Evolutionary conservation across 1,140 invertebrate species (phyloP).

Genomic region (Lineus longissimus): DNA sequence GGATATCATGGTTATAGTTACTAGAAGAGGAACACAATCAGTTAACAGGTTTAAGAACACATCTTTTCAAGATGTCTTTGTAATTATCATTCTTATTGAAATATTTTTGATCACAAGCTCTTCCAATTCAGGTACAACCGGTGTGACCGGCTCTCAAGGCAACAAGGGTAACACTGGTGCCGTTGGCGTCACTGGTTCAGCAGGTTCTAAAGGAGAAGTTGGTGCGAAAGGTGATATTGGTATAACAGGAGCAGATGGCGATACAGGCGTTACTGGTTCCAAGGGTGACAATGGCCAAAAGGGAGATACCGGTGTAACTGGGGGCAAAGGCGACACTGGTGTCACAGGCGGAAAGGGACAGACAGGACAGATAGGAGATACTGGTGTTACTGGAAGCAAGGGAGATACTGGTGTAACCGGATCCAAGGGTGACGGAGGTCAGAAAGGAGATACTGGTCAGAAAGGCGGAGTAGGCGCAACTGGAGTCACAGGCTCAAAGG

Average conservation of each 20-base stretch:
- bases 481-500: not conserved
- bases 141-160: too few species aligned
- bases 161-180: too few species aligned
- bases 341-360: not conserved
- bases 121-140: too few species aligned
- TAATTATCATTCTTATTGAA: too few species aligned
- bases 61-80: too few species aligned
- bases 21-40: too few species aligned
- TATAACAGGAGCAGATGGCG: not conserved
- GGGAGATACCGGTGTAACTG: not conserved
- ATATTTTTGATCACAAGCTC: too few species aligned
- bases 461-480: not conserved
- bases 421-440: not conserved
- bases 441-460: not conserved
- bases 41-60: too few species aligned
- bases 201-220: not conserved
- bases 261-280: not conserved
- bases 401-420: slow-evolving; percentile 9
- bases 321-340: slow-evolving; percentile 5
- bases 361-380: not conserved
- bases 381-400: not conserved
- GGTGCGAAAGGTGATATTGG: not conserved
- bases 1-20: too few species aligned
- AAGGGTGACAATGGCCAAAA: not conserved
- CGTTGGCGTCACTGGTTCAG: not conserved